Evolutionary conservation across 2,113 vertebrate species (phyloP).

Genomic region (Electrona antarctica): DNA sequence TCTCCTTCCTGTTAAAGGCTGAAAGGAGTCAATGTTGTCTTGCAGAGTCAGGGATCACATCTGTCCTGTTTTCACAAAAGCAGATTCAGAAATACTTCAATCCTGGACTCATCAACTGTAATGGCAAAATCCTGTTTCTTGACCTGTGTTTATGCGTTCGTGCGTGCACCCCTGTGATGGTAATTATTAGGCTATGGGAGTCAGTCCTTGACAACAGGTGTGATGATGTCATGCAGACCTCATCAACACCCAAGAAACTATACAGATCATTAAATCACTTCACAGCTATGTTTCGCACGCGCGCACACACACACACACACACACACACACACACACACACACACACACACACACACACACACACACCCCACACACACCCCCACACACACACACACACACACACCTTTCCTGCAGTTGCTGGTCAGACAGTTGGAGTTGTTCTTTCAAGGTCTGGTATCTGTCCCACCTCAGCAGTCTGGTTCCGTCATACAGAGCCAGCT

Average conservation of each 20-base stretch:
- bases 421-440: conserved; percentile 85
- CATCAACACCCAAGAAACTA: neutral
- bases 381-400: neutral
- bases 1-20: conserved; percentile 18
- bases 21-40: conserved; percentile 16
- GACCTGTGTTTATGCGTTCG: neutral
- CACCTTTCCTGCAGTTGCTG: conserved; percentile 87
- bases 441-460: conserved; percentile 86
- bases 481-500: conserved; percentile 93
- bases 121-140: neutral
- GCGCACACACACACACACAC: neutral
- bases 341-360: neutral
- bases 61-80: conserved; percentile 5
- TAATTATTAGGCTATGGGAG: neutral
- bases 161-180: neutral
- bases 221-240: neutral
- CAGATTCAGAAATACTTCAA: neutral
- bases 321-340: too few species aligned
- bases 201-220: neutral
- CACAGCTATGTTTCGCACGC: neutral
- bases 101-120: neutral
- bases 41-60: conserved; percentile 2
- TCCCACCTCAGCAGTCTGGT: conserved; percentile 90
- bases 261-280: neutral
- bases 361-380: neutral